phyloP scores from a whole-genome alignment of 2,113 vertebrate species.

The Motacilla alba region DNA sequence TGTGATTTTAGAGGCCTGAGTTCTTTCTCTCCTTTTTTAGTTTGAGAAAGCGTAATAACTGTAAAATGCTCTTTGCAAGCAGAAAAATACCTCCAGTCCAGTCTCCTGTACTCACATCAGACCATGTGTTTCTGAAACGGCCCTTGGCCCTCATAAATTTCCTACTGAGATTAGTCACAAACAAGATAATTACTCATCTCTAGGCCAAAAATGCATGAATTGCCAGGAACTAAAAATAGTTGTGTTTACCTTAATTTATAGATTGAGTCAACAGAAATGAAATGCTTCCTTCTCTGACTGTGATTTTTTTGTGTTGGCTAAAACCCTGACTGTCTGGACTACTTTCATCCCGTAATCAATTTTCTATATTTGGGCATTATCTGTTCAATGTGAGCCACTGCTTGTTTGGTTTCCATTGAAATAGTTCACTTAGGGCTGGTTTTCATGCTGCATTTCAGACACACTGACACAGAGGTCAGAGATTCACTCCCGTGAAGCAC shows the following conservation, averaged over 20 bases:
- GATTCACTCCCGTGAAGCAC: neutral
- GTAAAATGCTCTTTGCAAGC: neutral
- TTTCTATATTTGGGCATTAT: neutral
- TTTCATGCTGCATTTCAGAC: neutral
- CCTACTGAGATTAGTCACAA: neutral
- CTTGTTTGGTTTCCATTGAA: neutral
- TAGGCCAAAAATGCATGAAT: neutral
- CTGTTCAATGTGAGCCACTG: neutral
- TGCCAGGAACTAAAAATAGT: neutral
- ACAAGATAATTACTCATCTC: slow-evolving; percentile 12
- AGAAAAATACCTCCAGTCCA: neutral
- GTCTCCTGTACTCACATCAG: neutral
- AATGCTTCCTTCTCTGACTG: neutral
- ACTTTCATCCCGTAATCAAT: neutral
- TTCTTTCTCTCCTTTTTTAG: neutral
- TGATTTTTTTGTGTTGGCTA: neutral
- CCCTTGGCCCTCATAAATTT: neutral
- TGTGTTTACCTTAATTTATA: neutral
- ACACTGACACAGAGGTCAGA: neutral
- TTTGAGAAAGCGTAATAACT: neutral
- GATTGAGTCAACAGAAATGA: neutral
- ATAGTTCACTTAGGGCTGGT: neutral
- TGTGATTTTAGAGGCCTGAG: neutral
- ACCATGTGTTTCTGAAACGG: neutral
- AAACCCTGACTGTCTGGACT: neutral